phyloP scores from a whole-genome alignment of 1,140 invertebrate genomes.

The Philopotamus ludificatus region DNA sequence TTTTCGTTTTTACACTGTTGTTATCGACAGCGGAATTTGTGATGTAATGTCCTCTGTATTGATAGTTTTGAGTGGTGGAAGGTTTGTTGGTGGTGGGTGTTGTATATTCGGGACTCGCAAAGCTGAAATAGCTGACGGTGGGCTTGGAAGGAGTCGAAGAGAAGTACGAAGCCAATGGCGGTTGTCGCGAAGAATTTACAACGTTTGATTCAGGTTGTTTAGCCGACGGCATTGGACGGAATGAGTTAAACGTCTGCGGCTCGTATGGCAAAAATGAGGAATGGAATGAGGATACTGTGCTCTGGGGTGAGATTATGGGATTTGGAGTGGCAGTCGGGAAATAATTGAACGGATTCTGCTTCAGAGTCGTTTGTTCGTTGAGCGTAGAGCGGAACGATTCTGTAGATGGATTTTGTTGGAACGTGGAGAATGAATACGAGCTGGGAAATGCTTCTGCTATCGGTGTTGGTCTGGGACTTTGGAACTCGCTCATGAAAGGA shows the following conservation, averaged over 20 bases:
- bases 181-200: conserved; percentile 15
- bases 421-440: conserved; percentile 23
- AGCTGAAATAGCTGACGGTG: conserved; percentile 39
- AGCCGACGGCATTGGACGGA: conserved; percentile 21
- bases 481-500: conserved; percentile 40
- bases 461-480: conserved; percentile 10
- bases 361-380: conserved; percentile 6
- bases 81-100: conserved; percentile 27
- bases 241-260: conserved; percentile 12
- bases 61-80: conserved; percentile 15
- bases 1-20: conserved; percentile 7
- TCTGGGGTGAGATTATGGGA: conserved; percentile 19
- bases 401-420: conserved; percentile 33
- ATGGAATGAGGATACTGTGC: conserved; percentile 20
- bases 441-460: neutral
- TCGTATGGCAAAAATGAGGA: conserved; percentile 29
- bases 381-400: conserved; percentile 30
- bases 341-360: conserved; percentile 31
- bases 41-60: conserved; percentile 40
- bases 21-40: conserved; percentile 37
- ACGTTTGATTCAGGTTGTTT: conserved; percentile 27
- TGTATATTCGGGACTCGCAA: conserved; percentile 34
- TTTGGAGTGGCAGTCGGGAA: conserved; percentile 37
- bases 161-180: conserved; percentile 27
- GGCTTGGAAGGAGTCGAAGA: conserved; percentile 33